These are phyloP conservation scores for Zoanthus gigantus DNA, from an alignment of 92 coral and sea anemone species.

Conservation along the genomic window DNA sequence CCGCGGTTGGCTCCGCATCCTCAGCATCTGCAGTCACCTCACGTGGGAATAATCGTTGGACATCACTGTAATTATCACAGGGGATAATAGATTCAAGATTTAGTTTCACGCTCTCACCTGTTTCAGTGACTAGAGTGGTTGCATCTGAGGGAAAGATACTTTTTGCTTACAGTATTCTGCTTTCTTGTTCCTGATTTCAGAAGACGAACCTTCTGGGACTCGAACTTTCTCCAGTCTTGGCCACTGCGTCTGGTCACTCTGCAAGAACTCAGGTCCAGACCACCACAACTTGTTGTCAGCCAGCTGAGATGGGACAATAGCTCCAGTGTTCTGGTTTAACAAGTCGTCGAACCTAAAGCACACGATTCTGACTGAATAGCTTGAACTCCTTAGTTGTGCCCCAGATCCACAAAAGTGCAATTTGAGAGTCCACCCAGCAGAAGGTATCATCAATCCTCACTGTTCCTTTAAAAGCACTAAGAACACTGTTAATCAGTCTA, in stretches of 20 bases:
- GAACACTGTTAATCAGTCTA: slow-evolving; percentile 59
- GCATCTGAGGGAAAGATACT: slow-evolving; percentile 10
- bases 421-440: slow-evolving; percentile 65
- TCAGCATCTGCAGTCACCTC: slow-evolving; percentile 40
- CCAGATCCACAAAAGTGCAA: slow-evolving; percentile 70
- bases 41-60: slow-evolving; percentile 37
- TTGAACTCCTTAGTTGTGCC: slow-evolving; percentile 60
- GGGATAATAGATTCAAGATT: slow-evolving; percentile 39
- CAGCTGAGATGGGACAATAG: slow-evolving; percentile 54
- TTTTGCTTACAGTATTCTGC: not conserved
- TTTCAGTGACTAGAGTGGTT: slow-evolving; percentile 26
- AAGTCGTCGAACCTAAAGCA: slow-evolving; percentile 55
- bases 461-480: slow-evolving; percentile 46
- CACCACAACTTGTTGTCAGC: slow-evolving; percentile 55
- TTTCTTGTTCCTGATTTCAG: not conserved
- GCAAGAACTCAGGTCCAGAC: slow-evolving; percentile 66
- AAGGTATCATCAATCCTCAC: slow-evolving; percentile 39
- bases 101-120: not conserved
- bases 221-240: slow-evolving; percentile 38
- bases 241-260: slow-evolving; percentile 35
- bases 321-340: slow-evolving; percentile 56
- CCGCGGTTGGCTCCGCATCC: not conserved
- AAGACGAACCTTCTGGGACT: slow-evolving; percentile 28
- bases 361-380: slow-evolving; percentile 69
- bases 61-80: slow-evolving; percentile 42